Base-by-base conservation (phyloP, 2,888 invertebrate genomes). In the Sarcophaga carnaria region DNA sequence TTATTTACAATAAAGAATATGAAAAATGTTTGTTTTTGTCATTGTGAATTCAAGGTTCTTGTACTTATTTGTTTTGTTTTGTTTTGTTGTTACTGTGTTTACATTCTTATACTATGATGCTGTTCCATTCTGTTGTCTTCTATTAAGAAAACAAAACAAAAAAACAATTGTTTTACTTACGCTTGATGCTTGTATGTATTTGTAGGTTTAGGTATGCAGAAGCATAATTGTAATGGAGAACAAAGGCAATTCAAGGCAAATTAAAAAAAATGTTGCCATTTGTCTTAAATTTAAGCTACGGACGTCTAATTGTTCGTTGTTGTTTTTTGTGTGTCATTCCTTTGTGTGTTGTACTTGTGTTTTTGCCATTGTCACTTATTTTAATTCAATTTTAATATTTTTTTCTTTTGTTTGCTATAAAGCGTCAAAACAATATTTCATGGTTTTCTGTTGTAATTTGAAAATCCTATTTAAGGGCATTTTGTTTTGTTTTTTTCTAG, bases 41-140 rank as follows among this genome's bases (percentile, higher is more conserved):
- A 77, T 86, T 83, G 77, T 75, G 5, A 83, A 83, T 83, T 87
- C 66, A 87, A 83, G 72, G n/a, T 45, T 69, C n/a, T 45, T 47
- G 22, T 69, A 22, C 59, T 82, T 59, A 3, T 22, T 70, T 59
- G 49, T 25, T 64, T 22, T 17, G 37, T 8, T 54, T 70, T 54
- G 0, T 20, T 59, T 37, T 37, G 1, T 37, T 37, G 37, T 37
- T 10, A 37, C 17, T 54, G 4, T 54, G 17, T 54, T 54, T 17
- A 54, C 54, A 54, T 14, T 54, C 14, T 54, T 54, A 17, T 47
- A 20, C 22, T n/a, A n/a, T 54, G 60, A n/a, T 54, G 60, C 66
- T 62, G 47, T 69, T 59, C 54, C 3, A 22, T 75, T 60, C 17
- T 27, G 66, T 62, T 47, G 59, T 64, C 20, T 72, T 37, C 37